A percentile compares a stretch with the other conserved stretches of the same genome.
These are phyloP conservation scores for Solenopsis invicta DNA, from an alignment of 1,140 invertebrate genomes.

Conservation along the genomic window DNA sequence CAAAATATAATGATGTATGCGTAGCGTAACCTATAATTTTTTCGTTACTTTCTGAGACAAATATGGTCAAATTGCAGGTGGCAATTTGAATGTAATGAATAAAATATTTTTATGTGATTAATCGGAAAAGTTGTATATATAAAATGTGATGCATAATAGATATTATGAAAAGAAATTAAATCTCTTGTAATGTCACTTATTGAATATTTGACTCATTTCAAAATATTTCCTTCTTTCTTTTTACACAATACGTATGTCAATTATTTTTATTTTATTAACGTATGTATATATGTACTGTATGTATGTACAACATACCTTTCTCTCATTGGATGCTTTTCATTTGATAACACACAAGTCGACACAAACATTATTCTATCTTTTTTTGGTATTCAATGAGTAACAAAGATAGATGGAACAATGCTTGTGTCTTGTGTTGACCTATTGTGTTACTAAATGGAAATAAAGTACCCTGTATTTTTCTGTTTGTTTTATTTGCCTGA, in stretches of 20 bases:
- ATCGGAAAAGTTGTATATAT: constrained; percentile 6
- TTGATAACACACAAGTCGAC: too few relatives aligned
- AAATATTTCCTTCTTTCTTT: constrained; percentile 51
- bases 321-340: too few relatives aligned
- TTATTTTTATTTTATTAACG: constrained; percentile 70
- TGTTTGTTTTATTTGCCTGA: too few relatives aligned
- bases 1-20: constrained; percentile 13
- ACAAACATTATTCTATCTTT: too few relatives aligned
- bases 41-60: constrained; percentile 18
- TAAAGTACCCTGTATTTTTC: too few relatives aligned
- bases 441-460: too few relatives aligned
- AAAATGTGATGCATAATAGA: constrained; percentile 19
- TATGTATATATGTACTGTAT: too few relatives aligned
- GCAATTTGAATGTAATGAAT: constrained; percentile 64
- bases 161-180: constrained; percentile 10
- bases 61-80: constrained; percentile 70
- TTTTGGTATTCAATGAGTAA: too few relatives aligned
- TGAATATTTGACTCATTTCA: constrained; percentile 63
- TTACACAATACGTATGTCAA: constrained; percentile 51
- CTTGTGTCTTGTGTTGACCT: too few relatives aligned
- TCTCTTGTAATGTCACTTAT: not conserved
- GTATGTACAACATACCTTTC: too few relatives aligned
- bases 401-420: too few relatives aligned
- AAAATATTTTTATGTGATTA: constrained; percentile 43
- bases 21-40: constrained; percentile 16